Base-by-base conservation (phyloP, 1,140 invertebrate species). In the Galleria mellonella region DNA sequence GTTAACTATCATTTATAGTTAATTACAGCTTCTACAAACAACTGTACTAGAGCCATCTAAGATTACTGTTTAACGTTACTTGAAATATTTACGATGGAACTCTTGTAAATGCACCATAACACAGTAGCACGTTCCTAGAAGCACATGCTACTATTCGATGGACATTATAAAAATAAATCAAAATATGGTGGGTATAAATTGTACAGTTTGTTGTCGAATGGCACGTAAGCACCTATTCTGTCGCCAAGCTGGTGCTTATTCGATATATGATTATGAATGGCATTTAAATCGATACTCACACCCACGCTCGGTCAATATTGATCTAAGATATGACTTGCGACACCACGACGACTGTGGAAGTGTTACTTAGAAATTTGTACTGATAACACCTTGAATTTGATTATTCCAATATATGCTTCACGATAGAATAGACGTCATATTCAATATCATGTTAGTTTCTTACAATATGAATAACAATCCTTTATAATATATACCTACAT, bases 291-390 rank as follows among this genome's bases (percentile, higher is more conserved):
- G 64, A 70, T 62, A 60, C 57, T 63, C 61, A 61, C 72, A 55
- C 77, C 79, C 70, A 83, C 75, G 72, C 74, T 72, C 43, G 32
- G 56, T 76, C 62, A 82, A 83, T 83, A 83, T 83, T 83, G 62
- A 73, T 51, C 49, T 35, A 63, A 78, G 76, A 81, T 83, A 71
- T 55, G 50, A 51, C 54, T 59, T 41, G 51, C 46, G 49, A 43
- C 44, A 47, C 38, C 36, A 30, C 51, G 36, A 43, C 46, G 59
- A 47, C 35, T 41, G 45, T 72, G 72, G 68, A 73, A 77, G 66
- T 76, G 51, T 70, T 74, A 76, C 66, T 71, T 41, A 64, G 73
- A 72, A 72, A 71, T 78, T 64, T 72, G 54, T 72, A 68, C 55
- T 51, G 66, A 68, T 68, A 69, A 72, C 55, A 62, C 50, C 59